Percentiles rank a stretch among this genome's conserved stretches.
Conservation (phyloP, 2,888 invertebrate species). For the Phlogophora meticulosa region DNA sequence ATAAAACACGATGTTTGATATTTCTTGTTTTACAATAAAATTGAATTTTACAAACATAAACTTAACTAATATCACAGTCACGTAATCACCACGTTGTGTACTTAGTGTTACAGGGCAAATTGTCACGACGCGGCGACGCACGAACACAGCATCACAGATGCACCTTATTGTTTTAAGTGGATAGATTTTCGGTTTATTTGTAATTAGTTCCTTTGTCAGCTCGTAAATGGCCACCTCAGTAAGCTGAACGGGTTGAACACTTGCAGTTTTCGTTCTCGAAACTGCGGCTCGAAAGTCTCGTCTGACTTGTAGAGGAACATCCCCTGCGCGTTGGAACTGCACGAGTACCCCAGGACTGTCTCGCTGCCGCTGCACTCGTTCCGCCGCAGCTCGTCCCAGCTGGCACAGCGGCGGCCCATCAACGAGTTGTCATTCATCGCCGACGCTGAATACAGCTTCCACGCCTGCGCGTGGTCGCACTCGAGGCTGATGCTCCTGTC, state of each 20-base stretch:
- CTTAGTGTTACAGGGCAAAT: slow-evolving; percentile 11
- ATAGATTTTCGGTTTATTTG: not conserved
- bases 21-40: slow-evolving; percentile 48
- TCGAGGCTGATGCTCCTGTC: slow-evolving; percentile 78
- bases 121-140: slow-evolving; percentile 24
- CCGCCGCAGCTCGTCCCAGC: slow-evolving; percentile 75
- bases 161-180: slow-evolving; percentile 15
- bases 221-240: slow-evolving; percentile 45
- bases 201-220: slow-evolving; percentile 11
- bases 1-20: slow-evolving; percentile 38
- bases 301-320: slow-evolving; percentile 80
- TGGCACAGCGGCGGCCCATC: slow-evolving; percentile 73
- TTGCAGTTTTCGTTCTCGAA: slow-evolving; percentile 49
- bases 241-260: slow-evolving; percentile 77
- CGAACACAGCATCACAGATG: slow-evolving; percentile 22
- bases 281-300: slow-evolving; percentile 25
- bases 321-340: slow-evolving; percentile 70
- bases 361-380: slow-evolving; percentile 76
- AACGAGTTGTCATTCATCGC: slow-evolving; percentile 69
- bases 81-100: slow-evolving; percentile 55
- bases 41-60: slow-evolving; percentile 46
- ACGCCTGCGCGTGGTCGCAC: slow-evolving; percentile 84
- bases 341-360: slow-evolving; percentile 76
- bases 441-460: slow-evolving; percentile 81
- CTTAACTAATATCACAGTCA: slow-evolving; percentile 74